Conservation (phyloP, 1,140 invertebrate species). For the Monomorium pharaonis region DNA sequence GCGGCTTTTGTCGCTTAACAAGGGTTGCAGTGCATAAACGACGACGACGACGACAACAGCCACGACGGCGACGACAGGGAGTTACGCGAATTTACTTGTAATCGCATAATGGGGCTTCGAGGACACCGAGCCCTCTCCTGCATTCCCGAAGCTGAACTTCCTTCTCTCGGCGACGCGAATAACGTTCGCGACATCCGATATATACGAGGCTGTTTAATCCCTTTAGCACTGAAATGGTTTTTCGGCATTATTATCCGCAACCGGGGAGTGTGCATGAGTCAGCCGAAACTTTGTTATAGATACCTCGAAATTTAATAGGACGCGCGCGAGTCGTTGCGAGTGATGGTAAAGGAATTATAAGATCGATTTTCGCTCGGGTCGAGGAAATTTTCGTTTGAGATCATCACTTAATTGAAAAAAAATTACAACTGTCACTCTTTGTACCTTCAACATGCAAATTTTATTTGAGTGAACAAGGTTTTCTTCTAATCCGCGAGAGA, state of each 20-base stretch:
- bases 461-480: background rate
- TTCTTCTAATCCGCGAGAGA: background rate
- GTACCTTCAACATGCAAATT: background rate
- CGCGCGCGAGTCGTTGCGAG: background rate
- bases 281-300: slow-evolving; percentile 8
- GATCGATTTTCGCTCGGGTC: background rate
- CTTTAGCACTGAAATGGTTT: slow-evolving; percentile 6
- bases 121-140: background rate
- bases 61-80: background rate
- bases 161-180: background rate
- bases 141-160: background rate
- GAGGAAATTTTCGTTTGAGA: background rate
- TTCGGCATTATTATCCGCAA: slow-evolving; percentile 3
- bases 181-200: background rate
- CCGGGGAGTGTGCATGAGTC: background rate
- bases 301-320: slow-evolving; percentile 12
- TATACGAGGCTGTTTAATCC: background rate
- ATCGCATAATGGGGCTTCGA: slow-evolving; percentile 21
- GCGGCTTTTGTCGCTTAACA: slow-evolving; percentile 59
- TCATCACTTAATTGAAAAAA: background rate
- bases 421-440: background rate
- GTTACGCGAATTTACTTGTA: slow-evolving; percentile 56
- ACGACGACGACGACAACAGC: background rate
- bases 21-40: slow-evolving; percentile 12
- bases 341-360: background rate